Base-by-base conservation (phyloP, 2,113 vertebrate species). In the Zosterops hypoxanthus region DNA sequence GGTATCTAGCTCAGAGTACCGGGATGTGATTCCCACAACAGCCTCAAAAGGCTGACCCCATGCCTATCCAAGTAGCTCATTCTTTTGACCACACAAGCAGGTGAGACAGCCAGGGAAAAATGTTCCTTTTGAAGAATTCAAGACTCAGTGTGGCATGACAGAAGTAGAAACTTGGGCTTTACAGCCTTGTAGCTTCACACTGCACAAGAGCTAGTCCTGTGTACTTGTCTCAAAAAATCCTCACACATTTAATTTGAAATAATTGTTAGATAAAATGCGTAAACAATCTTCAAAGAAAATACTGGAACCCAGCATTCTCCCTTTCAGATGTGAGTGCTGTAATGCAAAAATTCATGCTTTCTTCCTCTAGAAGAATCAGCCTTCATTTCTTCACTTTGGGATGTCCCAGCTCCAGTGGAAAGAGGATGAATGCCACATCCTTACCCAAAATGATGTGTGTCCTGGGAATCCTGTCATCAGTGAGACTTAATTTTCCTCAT, bases 341-440 rank as follows among this genome's bases (percentile, higher is more conserved):
- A 89, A 59, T 21, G 28, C 50, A 78, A 59, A 94, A 57, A 34
- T 57, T 36, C 13, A 14, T 57, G 25, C 46, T 57, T 59, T 69
- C 26, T 55, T 13, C 20, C 31, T 76, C 29, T 73, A 53, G 17
- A 9, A 29, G 6, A 33, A 12, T n/a, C 9, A 24, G 8, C 33
- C 55, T 73, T 60, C 12, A 64, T 76, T 88, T 72, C 53, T 49
- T 81, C n/a, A 50, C n/a, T 80, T 65, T 41, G 19, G 2, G 0
- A 56, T 69, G 31, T 73, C 60, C 56, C 46, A 12, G 22, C 34
- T 77, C 34, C 31, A 57, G 3, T n/a, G 31, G 36, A 77, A 73
- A 21, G 9, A 18, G 18, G 17, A 36, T 41, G 34, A 57, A 65
- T 16, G 19, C 36, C n/a, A n/a, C 0, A 0, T 31, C 31, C 29